A percentile compares a stretch with the other conserved stretches of the same genome.
These are phyloP conservation scores for Yponomeuta malinellus DNA, from an alignment of 2,888 invertebrate genomes.

Conservation along the genomic window DNA sequence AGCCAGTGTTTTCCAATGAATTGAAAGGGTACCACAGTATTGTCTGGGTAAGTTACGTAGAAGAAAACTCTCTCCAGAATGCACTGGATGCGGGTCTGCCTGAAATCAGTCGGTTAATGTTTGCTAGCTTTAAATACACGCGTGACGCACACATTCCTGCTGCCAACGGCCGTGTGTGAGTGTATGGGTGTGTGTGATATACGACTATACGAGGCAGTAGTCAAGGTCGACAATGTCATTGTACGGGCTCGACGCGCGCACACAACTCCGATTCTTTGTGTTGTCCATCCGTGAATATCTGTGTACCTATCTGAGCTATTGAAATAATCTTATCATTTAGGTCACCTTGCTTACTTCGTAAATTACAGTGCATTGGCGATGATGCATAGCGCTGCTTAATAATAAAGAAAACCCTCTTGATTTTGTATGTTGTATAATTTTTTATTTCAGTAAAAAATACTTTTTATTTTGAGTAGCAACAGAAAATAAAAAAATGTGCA, in stretches of 20 bases:
- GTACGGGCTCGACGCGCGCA: conserved; percentile 60
- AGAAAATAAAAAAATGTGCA: too few species aligned
- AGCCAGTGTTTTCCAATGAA: background rate
- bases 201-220: conserved; percentile 58
- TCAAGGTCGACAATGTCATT: conserved; percentile 75
- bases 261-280: conserved; percentile 39
- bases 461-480: too few species aligned
- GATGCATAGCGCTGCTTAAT: conserved; percentile 23
- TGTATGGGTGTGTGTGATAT: conserved; percentile 39
- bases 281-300: conserved; percentile 18
- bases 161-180: conserved; percentile 34
- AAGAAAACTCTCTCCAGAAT: background rate
- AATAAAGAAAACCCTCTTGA: background rate
- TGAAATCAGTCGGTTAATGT: conserved; percentile 41
- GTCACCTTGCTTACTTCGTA: conserved; percentile 74
- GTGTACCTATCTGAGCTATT: conserved; percentile 42
- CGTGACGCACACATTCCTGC: conserved; percentile 55
- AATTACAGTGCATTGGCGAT: conserved; percentile 46
- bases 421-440: background rate
- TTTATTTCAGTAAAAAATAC: background rate
- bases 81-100: conserved; percentile 16
- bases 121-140: conserved; percentile 47
- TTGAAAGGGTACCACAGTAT: background rate
- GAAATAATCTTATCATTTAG: conserved; percentile 75
- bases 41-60: background rate